phyloP scores from a whole-genome alignment of 2,797 vertebrate genomes.

The Typhlichthys eigenmanni region DNA sequence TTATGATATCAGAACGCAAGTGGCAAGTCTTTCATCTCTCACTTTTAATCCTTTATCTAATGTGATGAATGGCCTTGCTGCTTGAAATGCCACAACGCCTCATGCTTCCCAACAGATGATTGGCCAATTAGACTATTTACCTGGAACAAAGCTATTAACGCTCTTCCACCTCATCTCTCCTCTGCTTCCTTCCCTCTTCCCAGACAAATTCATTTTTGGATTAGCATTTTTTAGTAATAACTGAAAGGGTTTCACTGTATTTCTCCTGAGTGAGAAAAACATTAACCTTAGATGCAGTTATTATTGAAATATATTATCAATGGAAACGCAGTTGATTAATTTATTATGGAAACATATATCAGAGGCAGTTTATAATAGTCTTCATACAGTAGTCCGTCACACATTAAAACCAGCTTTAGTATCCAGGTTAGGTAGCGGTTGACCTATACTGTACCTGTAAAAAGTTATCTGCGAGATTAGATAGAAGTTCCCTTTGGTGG shows the following conservation, averaged over 20 bases:
- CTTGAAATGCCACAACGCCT: conserved; percentile 44
- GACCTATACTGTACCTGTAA: too few relatives aligned
- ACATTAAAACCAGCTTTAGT: too few relatives aligned
- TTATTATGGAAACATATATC: conserved; percentile 19
- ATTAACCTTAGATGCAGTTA: neutral
- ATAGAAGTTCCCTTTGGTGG: too few relatives aligned
- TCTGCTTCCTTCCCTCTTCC: conserved; percentile 29
- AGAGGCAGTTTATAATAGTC: conserved; percentile 36
- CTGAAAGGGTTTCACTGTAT: conserved; percentile 13
- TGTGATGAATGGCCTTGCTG: conserved; percentile 12
- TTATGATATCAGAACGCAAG: neutral
- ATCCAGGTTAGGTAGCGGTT: too few relatives aligned
- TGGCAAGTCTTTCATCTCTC: neutral
- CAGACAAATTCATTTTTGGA: conserved; percentile 29
- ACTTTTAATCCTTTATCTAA: conserved; percentile 5
- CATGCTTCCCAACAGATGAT: conserved; percentile 27
- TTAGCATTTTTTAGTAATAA: conserved; percentile 11
- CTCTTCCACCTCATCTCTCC: conserved; percentile 28
- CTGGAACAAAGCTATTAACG: conserved; percentile 33
- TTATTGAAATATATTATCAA: conserved; percentile 30
- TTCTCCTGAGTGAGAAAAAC: conserved; percentile 14
- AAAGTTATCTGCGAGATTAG: too few relatives aligned
- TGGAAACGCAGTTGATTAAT: conserved; percentile 32
- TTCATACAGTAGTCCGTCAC: conserved; percentile 1
- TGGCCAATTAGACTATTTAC: conserved; percentile 51